phyloP scores from a whole-genome alignment of 35 echinoderm and acorn worm species.

The Apostichopus californicus region DNA sequence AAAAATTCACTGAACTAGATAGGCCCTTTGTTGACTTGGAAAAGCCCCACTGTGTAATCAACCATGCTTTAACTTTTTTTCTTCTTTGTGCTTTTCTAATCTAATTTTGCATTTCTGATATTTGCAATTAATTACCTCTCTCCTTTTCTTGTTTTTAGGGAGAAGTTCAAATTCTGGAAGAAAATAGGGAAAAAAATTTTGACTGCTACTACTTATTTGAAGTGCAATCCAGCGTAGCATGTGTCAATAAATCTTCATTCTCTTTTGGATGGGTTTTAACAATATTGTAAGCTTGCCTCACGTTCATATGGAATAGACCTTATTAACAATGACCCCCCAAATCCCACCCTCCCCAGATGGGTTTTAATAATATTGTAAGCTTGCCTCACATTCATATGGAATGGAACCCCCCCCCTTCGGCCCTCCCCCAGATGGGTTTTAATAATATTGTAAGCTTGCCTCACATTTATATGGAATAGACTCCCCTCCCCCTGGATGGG shows the following conservation, averaged over 20 bases:
- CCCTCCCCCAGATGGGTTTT: conserved; percentile 59
- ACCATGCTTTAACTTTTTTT: not conserved
- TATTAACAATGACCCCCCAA: not conserved
- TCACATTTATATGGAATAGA: too few species aligned
- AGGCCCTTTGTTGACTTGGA: too few species aligned
- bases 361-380: conserved; percentile 62
- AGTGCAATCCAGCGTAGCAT: conserved; percentile 54
- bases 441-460: conserved; percentile 50
- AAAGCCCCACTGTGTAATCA: too few species aligned
- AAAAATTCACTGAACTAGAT: too few species aligned
- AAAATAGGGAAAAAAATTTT: conserved; percentile 59
- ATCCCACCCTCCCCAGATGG: conserved; percentile 38
- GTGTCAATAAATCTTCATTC: conserved; percentile 18
- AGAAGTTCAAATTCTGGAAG: conserved; percentile 44
- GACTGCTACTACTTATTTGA: conserved; percentile 92
- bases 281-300: conserved; percentile 68
- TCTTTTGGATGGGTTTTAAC: conserved; percentile 64
- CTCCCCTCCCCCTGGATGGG: not conserved
- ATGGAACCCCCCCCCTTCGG: too few species aligned
- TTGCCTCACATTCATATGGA: too few species aligned
- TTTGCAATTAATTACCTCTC: not conserved
- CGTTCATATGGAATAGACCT: not conserved
- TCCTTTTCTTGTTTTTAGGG: conserved; percentile 54
- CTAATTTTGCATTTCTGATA: too few species aligned
- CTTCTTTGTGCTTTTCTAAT: not conserved